Evolutionary conservation across 2,113 vertebrate genomes (phyloP).

Genomic region (Sisor rabdophorus): DNA sequence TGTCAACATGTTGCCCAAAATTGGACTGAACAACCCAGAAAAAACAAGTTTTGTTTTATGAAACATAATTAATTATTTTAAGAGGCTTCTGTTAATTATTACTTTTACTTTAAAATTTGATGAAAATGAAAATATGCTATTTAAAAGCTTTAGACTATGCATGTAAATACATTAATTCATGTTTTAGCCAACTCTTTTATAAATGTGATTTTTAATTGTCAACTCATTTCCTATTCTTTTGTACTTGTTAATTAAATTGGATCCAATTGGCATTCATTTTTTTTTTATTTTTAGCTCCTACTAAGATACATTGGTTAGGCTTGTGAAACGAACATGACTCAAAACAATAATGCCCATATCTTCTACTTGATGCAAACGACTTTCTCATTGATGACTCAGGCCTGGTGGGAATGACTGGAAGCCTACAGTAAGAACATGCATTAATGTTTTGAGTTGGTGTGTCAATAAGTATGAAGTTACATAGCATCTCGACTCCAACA

Average conservation of each 20-base stretch:
- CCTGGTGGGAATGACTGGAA: constrained; percentile 7
- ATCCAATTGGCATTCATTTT: constrained; percentile 30
- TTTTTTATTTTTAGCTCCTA: constrained; percentile 44
- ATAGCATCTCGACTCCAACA: background rate
- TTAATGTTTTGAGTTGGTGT: constrained; percentile 8
- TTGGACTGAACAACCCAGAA: background rate
- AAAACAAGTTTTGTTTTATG: background rate
- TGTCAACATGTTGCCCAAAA: background rate
- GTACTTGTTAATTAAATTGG: constrained; percentile 37
- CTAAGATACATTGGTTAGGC: constrained; percentile 33
- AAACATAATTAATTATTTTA: background rate
- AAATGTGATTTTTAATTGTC: constrained; percentile 2
- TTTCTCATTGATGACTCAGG: background rate
- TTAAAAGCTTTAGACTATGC: background rate
- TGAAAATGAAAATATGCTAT: background rate
- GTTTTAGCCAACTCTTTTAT: constrained; percentile 3
- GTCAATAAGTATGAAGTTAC: background rate
- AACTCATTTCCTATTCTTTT: constrained; percentile 32
- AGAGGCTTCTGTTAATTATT: background rate
- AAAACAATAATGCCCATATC: constrained; percentile 3
- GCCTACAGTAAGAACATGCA: background rate
- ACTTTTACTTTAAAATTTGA: background rate
- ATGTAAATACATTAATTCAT: constrained; percentile 17
- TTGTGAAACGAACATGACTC: constrained; percentile 29
- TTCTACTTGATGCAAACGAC: constrained; percentile 25